These are phyloP conservation scores for Agelas oroides DNA, from an alignment of 37 sponge, comb jelly and placozoan species.

Conservation along the genomic window DNA sequence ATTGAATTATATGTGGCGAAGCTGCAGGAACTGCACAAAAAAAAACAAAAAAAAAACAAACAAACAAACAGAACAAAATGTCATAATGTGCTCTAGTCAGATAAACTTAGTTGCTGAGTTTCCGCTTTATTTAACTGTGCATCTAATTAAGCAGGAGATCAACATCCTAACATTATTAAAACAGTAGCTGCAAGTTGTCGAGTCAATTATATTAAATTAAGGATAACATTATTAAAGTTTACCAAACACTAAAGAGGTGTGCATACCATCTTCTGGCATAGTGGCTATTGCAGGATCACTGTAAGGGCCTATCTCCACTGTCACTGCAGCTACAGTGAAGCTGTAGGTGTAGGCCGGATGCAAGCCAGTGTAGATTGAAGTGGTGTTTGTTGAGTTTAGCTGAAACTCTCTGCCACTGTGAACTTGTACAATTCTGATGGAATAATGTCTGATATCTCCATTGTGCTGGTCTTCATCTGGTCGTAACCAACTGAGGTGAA, in stretches of 20 bases:
- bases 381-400: background rate
- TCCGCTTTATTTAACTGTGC: no score
- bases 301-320: conserved; percentile 36
- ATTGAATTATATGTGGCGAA: conserved; percentile 18
- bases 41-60: no score
- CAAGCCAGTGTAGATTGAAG: background rate
- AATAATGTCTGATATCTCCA: conserved; percentile 5
- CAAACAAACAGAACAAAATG: no score
- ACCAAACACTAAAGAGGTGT: no score
- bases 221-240: no score
- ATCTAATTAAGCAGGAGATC: no score
- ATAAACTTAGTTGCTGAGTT: no score
- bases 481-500: conserved; percentile 4
- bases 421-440: background rate
- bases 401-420: background rate
- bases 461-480: conserved; percentile 7
- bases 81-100: no score
- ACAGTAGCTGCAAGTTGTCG: no score
- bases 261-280: background rate
- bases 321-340: conserved; percentile 37
- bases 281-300: background rate
- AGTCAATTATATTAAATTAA: no score
- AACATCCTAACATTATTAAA: no score
- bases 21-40: conserved; percentile 58
- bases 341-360: conserved; percentile 47